Conservation (phyloP, 2,797 vertebrate species). For the Acanthurus tractus region DNA sequence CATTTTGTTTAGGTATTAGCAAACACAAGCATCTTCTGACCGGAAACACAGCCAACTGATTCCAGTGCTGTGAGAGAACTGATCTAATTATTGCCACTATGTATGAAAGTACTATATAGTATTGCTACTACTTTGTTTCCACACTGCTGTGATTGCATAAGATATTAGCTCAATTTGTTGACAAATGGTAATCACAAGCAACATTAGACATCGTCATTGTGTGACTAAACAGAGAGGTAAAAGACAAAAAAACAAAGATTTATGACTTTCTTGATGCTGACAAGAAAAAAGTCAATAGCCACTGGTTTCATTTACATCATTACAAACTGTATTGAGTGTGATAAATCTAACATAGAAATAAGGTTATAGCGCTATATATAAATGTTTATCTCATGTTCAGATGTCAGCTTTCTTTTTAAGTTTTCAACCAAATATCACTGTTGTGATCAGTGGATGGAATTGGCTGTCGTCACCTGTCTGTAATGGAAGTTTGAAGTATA, state of each 20-base stretch:
- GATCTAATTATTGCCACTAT: neutral
- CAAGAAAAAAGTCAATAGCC: too few species aligned
- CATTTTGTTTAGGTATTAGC: neutral
- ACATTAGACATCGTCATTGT: too few species aligned
- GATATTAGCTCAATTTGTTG: neutral
- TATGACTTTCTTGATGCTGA: too few species aligned
- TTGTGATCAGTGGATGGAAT: neutral
- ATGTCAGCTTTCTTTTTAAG: neutral
- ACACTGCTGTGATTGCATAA: neutral
- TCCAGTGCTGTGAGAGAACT: neutral
- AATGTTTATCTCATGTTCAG: too few species aligned
- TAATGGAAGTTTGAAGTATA: neutral
- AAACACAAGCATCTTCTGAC: neutral
- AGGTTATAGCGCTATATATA: too few species aligned
- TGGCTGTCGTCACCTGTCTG: neutral
- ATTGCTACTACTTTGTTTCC: neutral
- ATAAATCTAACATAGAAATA: too few species aligned
- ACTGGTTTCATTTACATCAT: too few species aligned
- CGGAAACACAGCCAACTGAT: neutral
- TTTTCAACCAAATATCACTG: conserved; percentile 4
- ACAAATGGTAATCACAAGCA: too few species aligned
- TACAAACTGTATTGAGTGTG: too few species aligned
- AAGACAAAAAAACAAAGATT: too few species aligned
- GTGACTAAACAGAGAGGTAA: too few species aligned
- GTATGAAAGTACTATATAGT: neutral